Conservation (phyloP, 1,140 invertebrate genomes). For the Sipha flava region DNA sequence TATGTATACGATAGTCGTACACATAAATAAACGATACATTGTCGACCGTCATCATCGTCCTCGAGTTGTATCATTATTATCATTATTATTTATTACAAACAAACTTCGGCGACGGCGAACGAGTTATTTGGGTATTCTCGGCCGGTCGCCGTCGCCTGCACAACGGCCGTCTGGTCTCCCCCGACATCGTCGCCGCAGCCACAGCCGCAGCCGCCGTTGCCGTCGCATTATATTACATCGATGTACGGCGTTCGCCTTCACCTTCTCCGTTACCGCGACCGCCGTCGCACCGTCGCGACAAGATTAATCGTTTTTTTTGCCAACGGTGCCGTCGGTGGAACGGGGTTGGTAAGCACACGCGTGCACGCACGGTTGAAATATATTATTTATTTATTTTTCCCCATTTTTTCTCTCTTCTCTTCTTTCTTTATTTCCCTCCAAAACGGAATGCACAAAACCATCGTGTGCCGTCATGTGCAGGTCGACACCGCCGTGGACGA, state of each 20-base stretch:
- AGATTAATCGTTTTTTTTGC: neutral
- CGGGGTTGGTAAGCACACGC: neutral
- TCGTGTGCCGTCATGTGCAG: too few species aligned
- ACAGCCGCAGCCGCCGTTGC: neutral
- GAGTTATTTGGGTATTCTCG: neutral
- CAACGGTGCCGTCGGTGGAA: neutral
- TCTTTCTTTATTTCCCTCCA: neutral
- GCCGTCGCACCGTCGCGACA: neutral
- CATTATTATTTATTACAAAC: neutral
- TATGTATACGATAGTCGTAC: too few species aligned
- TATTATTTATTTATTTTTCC: too few species aligned
- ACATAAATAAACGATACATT: too few species aligned
- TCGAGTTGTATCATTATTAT: neutral
- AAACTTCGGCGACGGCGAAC: neutral
- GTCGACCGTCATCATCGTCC: too few species aligned
- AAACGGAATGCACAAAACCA: constrained; percentile 3
- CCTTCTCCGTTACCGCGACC: too few species aligned
- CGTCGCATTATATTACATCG: neutral
- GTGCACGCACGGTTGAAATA: neutral
- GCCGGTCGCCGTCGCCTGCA: neutral
- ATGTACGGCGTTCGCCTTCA: neutral
- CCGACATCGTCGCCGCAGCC: neutral
- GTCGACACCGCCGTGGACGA: neutral
- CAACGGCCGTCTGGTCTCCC: neutral
- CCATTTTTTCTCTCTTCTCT: neutral